A percentile compares a stretch with the other conserved stretches of the same genome.
Evolutionary conservation across 2,888 invertebrate genomes (phyloP).

Genomic region (Invenusta paracnida): DNA sequence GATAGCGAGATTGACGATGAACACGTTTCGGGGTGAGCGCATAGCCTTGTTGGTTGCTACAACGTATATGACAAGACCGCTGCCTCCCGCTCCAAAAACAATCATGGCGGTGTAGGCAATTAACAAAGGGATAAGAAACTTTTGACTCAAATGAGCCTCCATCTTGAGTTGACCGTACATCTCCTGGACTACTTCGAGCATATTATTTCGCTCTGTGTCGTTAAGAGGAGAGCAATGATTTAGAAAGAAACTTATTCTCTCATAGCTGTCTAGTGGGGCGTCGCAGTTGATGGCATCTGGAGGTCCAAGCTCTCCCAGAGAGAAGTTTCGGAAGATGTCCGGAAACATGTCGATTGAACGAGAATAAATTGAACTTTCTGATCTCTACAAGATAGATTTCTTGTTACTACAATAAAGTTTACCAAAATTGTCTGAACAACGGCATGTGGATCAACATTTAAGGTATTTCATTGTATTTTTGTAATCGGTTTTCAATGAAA

Average conservation of each 20-base stretch:
- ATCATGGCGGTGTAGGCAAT: conserved; percentile 63
- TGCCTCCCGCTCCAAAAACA: conserved; percentile 76
- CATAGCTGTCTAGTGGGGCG: neutral
- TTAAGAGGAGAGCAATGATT: neutral
- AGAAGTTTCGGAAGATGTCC: neutral
- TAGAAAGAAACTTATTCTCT: neutral
- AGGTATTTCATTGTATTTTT: no score
- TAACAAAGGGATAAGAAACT: neutral
- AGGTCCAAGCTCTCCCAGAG: neutral
- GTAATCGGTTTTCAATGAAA: no score
- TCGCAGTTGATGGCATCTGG: neutral
- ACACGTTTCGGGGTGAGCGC: conserved; percentile 85
- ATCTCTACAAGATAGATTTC: no score
- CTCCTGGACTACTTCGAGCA: neutral
- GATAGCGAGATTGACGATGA: conserved; percentile 79
- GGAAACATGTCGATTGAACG: no score
- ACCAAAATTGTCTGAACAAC: no score
- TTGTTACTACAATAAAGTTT: no score
- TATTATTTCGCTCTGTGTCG: neutral
- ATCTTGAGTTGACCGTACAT: neutral
- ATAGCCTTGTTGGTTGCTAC: conserved; percentile 83
- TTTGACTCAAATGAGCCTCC: neutral
- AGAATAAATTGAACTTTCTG: no score
- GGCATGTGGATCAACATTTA: no score
- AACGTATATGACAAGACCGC: conserved; percentile 74